These are phyloP conservation scores for Geotrupes spiniger DNA, from an alignment of 2,888 invertebrate species.

Conservation along the genomic window DNA sequence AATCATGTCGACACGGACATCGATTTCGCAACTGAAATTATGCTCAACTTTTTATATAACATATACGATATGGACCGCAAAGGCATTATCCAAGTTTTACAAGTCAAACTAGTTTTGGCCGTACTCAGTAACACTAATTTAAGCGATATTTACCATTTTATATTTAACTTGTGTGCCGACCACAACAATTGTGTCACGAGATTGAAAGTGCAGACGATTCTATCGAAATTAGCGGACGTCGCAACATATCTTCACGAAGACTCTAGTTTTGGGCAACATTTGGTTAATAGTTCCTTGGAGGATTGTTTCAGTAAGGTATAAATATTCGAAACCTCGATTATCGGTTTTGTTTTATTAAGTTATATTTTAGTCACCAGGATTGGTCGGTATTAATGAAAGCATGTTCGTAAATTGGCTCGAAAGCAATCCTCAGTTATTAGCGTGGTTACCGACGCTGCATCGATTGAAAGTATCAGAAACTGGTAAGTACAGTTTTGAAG, in stretches of 20 bases:
- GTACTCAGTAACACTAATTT: conserved; percentile 64
- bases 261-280: conserved; percentile 59
- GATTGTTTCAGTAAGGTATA: conserved; percentile 69
- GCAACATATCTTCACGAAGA: conserved; percentile 62
- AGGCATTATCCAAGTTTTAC: conserved; percentile 63
- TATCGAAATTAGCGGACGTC: conserved; percentile 62
- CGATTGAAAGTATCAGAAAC: conserved; percentile 60
- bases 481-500: too few species aligned
- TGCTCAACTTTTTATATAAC: conserved; percentile 65
- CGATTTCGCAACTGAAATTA: conserved; percentile 62
- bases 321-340: neutral
- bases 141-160: conserved; percentile 62
- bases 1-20: conserved; percentile 60
- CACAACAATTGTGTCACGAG: conserved; percentile 73
- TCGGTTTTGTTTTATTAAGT: neutral
- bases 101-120: conserved; percentile 66
- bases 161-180: conserved; percentile 70
- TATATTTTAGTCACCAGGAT: conserved; percentile 60
- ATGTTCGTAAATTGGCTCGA: conserved; percentile 70
- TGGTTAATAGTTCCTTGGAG: conserved; percentile 65
- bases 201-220: conserved; percentile 58
- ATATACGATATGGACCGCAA: conserved; percentile 63
- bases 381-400: conserved; percentile 65
- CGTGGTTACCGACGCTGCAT: conserved; percentile 65
- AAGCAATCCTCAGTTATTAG: conserved; percentile 59